Evolutionary conservation across 2,888 invertebrate species (phyloP).

Genomic region (Pristionchus maxplancki): DNA sequence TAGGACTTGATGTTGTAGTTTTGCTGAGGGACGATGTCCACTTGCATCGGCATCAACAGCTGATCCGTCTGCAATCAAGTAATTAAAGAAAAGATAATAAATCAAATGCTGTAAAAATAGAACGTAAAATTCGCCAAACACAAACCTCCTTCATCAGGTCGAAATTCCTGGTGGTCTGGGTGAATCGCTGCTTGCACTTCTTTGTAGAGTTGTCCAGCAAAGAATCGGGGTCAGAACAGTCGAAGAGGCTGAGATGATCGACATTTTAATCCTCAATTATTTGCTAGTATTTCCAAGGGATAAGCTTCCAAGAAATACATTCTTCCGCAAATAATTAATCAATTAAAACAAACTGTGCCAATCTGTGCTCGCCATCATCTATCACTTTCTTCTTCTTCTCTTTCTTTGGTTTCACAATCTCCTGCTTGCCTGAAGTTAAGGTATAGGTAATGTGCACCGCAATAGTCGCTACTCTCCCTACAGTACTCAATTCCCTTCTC

Average conservation of each 20-base stretch:
- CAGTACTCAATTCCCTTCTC: too few relatives aligned
- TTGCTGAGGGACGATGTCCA: not conserved
- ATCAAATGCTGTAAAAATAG: not conserved
- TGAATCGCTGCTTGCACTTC: not conserved
- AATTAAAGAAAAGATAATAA: not conserved
- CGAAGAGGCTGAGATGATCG: not conserved
- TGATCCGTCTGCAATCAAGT: not conserved
- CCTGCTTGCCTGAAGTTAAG: not conserved
- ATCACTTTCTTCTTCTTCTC: constrained; percentile 12
- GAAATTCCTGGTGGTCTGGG: not conserved
- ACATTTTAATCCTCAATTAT: not conserved
- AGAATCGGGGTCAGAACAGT: not conserved
- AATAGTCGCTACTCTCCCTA: too few relatives aligned
- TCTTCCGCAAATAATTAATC: not conserved
- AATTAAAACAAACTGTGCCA: not conserved
- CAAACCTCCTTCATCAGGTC: not conserved
- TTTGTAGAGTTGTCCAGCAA: not conserved
- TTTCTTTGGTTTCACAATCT: constrained; percentile 12
- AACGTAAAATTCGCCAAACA: not conserved
- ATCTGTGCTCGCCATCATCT: not conserved
- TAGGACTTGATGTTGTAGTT: not conserved
- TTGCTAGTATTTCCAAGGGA: too few relatives aligned
- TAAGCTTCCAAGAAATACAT: too few relatives aligned
- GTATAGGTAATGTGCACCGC: too few relatives aligned
- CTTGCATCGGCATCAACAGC: constrained; percentile 5